phyloP scores from a whole-genome alignment of 2,797 vertebrate genomes.

The Echeneis naucrates region DNA sequence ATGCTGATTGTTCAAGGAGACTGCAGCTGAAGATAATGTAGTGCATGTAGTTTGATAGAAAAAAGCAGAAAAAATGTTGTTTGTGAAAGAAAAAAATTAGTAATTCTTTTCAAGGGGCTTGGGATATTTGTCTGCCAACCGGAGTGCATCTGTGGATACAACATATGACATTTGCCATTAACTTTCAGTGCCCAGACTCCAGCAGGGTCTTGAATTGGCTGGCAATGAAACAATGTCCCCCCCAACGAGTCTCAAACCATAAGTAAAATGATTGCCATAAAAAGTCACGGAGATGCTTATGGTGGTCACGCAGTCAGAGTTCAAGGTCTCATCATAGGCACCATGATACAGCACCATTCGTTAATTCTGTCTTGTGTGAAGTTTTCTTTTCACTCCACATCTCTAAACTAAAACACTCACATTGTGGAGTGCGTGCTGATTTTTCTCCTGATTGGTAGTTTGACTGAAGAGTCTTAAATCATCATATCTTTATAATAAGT shows the following conservation, averaged over 20 bases:
- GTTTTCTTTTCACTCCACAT: constrained; percentile 4
- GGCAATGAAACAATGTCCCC: constrained; percentile 28
- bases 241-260: constrained; percentile 26
- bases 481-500: too few relatives aligned
- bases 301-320: constrained; percentile 15
- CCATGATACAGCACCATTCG: background rate
- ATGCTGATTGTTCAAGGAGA: background rate
- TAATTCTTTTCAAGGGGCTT: background rate
- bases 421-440: background rate
- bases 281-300: background rate
- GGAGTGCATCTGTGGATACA: background rate
- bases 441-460: background rate
- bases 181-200: constrained; percentile 42
- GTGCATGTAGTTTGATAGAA: background rate
- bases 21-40: background rate
- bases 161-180: constrained; percentile 8
- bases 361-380: background rate
- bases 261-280: constrained; percentile 24
- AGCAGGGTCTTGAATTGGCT: constrained; percentile 52
- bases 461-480: too few relatives aligned
- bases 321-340: constrained; percentile 6
- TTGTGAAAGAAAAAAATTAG: too few relatives aligned
- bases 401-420: constrained; percentile 7
- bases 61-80: background rate
- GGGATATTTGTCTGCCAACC: background rate